These are phyloP conservation scores for Apotomis betuletana DNA, from an alignment of 2,888 invertebrate species.

Conservation along the genomic window DNA sequence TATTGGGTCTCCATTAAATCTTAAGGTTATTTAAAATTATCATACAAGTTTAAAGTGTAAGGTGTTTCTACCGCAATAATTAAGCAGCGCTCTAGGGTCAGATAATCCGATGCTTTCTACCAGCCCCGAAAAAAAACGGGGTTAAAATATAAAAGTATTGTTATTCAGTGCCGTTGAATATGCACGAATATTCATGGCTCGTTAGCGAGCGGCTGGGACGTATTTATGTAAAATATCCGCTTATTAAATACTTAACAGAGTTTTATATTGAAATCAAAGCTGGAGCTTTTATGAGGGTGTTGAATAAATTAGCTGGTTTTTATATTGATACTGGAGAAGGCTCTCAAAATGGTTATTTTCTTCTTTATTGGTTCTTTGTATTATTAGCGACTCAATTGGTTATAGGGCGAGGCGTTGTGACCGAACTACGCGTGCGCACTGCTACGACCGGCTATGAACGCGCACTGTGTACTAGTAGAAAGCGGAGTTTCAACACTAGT, in stretches of 20 bases:
- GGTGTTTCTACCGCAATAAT: background rate
- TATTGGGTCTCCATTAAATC: too few relatives aligned
- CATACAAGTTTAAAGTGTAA: too few relatives aligned
- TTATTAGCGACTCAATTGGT: too few relatives aligned
- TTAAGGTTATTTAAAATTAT: too few relatives aligned
- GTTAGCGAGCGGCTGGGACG: constrained; percentile 42
- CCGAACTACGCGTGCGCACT: too few relatives aligned
- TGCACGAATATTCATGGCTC: constrained; percentile 46
- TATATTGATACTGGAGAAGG: background rate
- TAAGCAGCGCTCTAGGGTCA: constrained; percentile 12
- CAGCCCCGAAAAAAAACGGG: constrained; percentile 36
- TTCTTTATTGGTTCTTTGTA: background rate
- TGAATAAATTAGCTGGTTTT: background rate
- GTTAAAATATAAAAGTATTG: constrained; percentile 44
- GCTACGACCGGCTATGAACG: too few relatives aligned
- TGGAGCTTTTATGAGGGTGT: constrained; percentile 1
- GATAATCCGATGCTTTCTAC: constrained; percentile 24
- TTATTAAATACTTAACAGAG: constrained; percentile 40
- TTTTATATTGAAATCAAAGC: constrained; percentile 39
- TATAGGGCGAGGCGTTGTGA: too few relatives aligned
- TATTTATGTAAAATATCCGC: constrained; percentile 41
- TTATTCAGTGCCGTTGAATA: constrained; percentile 43
- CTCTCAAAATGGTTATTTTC: background rate
- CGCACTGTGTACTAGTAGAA: too few relatives aligned
- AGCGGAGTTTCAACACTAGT: too few relatives aligned